These are phyloP conservation scores for Shargacucullia verbasci DNA, from an alignment of 2,888 invertebrate genomes.

Conservation along the genomic window DNA sequence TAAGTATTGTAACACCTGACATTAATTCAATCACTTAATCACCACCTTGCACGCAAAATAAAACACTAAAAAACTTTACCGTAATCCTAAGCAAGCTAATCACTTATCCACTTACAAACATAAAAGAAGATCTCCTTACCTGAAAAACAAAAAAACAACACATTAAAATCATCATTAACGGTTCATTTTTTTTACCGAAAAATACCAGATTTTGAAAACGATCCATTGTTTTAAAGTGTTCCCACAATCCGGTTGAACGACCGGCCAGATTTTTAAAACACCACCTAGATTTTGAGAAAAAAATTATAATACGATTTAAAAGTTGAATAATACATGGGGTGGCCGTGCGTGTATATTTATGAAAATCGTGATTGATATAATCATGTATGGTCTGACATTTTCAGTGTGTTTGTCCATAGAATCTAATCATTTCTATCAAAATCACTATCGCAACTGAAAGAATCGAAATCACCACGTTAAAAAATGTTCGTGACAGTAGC, in stretches of 20 bases:
- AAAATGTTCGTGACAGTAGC: no score
- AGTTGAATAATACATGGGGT: conserved; percentile 80
- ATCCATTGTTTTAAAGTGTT: conserved; percentile 59
- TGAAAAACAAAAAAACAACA: conserved; percentile 63
- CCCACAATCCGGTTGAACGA: conserved; percentile 74
- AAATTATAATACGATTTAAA: conserved; percentile 75
- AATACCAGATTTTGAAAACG: conserved; percentile 61
- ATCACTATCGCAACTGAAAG: no score
- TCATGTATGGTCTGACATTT: conserved; percentile 13
- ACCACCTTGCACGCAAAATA: conserved; percentile 15
- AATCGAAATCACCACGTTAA: no score
- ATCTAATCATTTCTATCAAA: no score
- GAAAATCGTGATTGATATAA: conserved; percentile 45
- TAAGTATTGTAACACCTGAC: neutral
- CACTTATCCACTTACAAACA: conserved; percentile 32
- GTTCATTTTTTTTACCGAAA: conserved; percentile 54
- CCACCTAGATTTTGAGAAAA: conserved; percentile 77
- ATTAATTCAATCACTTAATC: neutral
- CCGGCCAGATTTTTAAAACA: conserved; percentile 83
- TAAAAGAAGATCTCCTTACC: conserved; percentile 58
- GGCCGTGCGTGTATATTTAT: conserved; percentile 65
- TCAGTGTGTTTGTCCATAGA: conserved; percentile 18
- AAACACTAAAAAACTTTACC: neutral
- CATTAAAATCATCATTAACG: conserved; percentile 59
- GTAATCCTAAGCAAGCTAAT: conserved; percentile 15